Percentiles rank a stretch among this genome's conserved stretches.
Evolutionary conservation across 2,797 vertebrate species (phyloP).

Genomic region (Etheostoma nigrum): DNA sequence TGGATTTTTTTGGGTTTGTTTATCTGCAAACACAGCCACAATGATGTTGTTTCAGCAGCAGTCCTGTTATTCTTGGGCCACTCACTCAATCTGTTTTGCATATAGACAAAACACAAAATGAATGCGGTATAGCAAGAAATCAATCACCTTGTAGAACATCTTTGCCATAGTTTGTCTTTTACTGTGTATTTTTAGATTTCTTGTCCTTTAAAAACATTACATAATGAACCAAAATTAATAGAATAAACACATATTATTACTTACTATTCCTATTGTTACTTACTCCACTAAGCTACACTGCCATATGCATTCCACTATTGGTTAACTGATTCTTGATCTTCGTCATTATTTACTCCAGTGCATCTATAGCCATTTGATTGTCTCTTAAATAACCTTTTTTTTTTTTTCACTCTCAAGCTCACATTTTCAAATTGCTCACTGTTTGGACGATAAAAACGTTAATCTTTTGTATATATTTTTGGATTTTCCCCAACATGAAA

Average conservation of each 20-base stretch:
- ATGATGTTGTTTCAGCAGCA: background rate
- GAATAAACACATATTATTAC: background rate
- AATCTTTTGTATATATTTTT: too few species aligned
- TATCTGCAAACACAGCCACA: background rate
- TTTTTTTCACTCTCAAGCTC: background rate
- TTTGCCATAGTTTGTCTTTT: background rate
- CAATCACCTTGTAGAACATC: background rate
- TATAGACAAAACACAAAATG: background rate
- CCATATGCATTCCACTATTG: background rate
- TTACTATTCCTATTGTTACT: background rate
- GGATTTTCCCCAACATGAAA: background rate
- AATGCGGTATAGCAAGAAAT: background rate
- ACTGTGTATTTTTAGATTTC: background rate
- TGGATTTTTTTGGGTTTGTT: background rate
- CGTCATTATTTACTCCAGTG: background rate
- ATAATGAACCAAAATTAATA: background rate
- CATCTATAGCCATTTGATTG: background rate
- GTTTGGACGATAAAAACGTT: background rate
- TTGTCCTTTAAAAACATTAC: background rate
- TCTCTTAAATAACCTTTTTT: too few species aligned
- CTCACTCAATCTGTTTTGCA: conserved; percentile 12
- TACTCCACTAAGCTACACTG: background rate
- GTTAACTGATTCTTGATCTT: background rate
- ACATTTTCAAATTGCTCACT: background rate
- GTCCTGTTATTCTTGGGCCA: background rate